A percentile compares a stretch with the other conserved stretches of the same genome.
These are phyloP conservation scores for Nemotelus nigrinus DNA, from an alignment of 2,888 invertebrate genomes.

Conservation along the genomic window DNA sequence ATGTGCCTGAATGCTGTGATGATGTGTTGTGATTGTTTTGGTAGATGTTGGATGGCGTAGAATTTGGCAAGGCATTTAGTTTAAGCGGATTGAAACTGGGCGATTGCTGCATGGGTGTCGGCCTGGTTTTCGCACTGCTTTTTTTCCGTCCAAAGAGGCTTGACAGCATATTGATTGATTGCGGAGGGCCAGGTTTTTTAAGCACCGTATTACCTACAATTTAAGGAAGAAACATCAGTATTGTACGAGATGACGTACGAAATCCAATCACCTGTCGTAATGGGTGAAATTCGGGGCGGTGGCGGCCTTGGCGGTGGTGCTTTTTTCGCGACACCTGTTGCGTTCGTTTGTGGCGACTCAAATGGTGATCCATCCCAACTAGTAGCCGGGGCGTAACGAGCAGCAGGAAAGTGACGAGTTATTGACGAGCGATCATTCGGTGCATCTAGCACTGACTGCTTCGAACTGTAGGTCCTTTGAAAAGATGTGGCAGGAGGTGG, in stretches of 20 bases:
- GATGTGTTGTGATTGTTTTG: neutral
- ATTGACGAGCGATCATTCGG: slow-evolving; percentile 53
- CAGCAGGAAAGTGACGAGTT: slow-evolving; percentile 61
- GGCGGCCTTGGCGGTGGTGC: slow-evolving; percentile 64
- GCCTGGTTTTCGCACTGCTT: neutral
- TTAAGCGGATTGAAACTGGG: slow-evolving; percentile 15
- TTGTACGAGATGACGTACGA: no score
- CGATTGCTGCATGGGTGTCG: slow-evolving; percentile 11
- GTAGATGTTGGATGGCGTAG: slow-evolving; percentile 12
- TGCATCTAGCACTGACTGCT: slow-evolving; percentile 50
- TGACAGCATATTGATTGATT: slow-evolving; percentile 59
- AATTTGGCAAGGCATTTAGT: slow-evolving; percentile 1
- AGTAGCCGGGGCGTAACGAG: slow-evolving; percentile 62
- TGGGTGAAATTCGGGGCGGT: slow-evolving; percentile 58
- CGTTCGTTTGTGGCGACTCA: slow-evolving; percentile 47
- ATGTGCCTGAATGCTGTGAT: slow-evolving; percentile 1
- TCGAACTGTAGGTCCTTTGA: slow-evolving; percentile 52
- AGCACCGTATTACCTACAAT: slow-evolving; percentile 34
- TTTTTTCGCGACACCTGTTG: slow-evolving; percentile 56
- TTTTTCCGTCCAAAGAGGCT: slow-evolving; percentile 59
- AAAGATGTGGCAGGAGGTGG: slow-evolving; percentile 58
- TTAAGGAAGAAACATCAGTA: slow-evolving; percentile 35
- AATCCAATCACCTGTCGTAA: slow-evolving; percentile 51
- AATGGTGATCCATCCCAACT: slow-evolving; percentile 63
- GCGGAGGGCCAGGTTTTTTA: slow-evolving; percentile 53